These are phyloP conservation scores for Ardeotis arabs DNA, from an alignment of 2,113 vertebrate species.

Conservation along the genomic window DNA sequence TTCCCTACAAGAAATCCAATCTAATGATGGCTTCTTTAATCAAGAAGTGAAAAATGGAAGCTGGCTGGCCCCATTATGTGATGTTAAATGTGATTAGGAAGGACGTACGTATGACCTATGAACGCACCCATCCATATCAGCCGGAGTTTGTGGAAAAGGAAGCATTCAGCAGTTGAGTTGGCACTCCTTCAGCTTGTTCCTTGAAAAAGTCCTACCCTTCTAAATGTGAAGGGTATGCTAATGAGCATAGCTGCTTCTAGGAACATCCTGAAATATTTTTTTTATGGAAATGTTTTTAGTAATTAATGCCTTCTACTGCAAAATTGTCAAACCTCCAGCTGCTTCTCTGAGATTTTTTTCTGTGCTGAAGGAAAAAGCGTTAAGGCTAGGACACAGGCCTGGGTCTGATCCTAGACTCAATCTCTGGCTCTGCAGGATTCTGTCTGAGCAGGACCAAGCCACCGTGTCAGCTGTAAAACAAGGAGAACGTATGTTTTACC, in stretches of 20 bases:
- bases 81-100: conserved; percentile 1
- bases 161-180: background rate
- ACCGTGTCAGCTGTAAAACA: background rate
- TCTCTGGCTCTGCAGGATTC: background rate
- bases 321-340: background rate
- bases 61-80: background rate
- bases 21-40: background rate
- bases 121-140: background rate
- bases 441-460: background rate
- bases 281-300: background rate
- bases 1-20: background rate
- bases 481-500: background rate
- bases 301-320: background rate
- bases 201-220: background rate
- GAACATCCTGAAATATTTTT: background rate
- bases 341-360: background rate
- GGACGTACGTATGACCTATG: background rate
- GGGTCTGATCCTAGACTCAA: background rate
- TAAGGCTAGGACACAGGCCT: background rate
- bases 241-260: background rate
- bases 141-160: background rate
- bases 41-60: background rate
- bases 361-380: background rate
- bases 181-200: background rate
- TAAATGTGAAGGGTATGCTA: background rate